Evolutionary conservation across 23 tunicate genomes (phyloP), one percentile per base, ranked within the genome.

Genomic region (Clavelina lepadiformis): DNA sequence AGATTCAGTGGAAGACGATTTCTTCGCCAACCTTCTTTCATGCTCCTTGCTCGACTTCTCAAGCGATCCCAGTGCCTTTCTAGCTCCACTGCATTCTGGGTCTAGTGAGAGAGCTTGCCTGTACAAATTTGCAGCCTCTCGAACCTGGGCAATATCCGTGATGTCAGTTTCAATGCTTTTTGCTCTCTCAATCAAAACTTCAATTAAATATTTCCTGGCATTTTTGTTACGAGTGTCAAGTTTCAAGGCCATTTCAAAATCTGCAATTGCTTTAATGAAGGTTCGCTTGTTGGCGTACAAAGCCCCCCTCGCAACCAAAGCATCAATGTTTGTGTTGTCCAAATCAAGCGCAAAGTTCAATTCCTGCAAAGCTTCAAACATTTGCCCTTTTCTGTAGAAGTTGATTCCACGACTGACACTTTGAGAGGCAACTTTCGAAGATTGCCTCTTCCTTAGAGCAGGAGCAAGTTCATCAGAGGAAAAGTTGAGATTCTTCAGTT

Each of bases 221-320:
- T 86, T 94, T 75, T 80, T 76, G 41, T 94, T 88, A 0, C 27
- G 32, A 7, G 65, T 67, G 18, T 94, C 91, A 5, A 74, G 28
- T 38, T 69, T 67, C 13, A 86, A 45, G 0, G 99, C 99, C 18
- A 33, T 41, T 72, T 86, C 95, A 59, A 94, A 81, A 60, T 81
- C 91, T 22, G 33, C 79, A 54, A 89, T 79, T 1, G 99, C 99
- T 61, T 72, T 70, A 3, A 68, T 32, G 56, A 69, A 85, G 3
- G 81, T 57, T 11, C 71, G 67, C 32, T 88, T 73, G 45, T 89
- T 80, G 0, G 92, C 87, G 76, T 86, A 94, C 11, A 94, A 38
- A 3, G 99, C 99, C 13, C 99, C 99, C 27, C 91, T 68, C 1
- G 95, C 99, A 55, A 94, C 99, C 35, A 94, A 45, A 3, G 89